Conservation (phyloP, 2,888 invertebrate species). For the Drosophila pegasa region DNA sequence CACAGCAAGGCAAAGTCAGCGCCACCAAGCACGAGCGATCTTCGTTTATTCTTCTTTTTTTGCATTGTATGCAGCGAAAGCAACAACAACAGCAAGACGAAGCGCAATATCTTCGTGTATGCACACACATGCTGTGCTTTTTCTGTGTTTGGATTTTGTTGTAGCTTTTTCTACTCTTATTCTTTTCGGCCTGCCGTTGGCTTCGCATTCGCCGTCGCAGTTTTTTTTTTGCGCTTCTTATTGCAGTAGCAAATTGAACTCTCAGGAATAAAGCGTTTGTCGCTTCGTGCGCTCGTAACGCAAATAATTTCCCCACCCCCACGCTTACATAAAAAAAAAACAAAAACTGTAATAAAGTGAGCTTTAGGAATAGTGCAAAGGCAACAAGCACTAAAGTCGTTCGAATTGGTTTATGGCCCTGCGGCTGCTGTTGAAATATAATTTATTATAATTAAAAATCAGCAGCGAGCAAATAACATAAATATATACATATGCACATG, state of each 20-base stretch:
- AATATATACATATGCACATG: slow-evolving; percentile 13
- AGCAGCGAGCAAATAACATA: slow-evolving; percentile 55
- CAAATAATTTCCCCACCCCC: slow-evolving; percentile 28
- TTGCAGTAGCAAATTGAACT: slow-evolving; percentile 78
- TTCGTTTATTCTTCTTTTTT: slow-evolving; percentile 52
- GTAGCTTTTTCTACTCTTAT: slow-evolving; percentile 49
- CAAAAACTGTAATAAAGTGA: slow-evolving; percentile 27
- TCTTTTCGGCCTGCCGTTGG: slow-evolving; percentile 53
- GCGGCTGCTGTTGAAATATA: slow-evolving; percentile 52
- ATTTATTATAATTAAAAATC: slow-evolving; percentile 68
- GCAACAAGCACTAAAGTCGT: slow-evolving; percentile 52
- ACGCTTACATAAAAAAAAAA: slow-evolving; percentile 45
- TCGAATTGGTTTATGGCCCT: slow-evolving; percentile 50
- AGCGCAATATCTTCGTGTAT: slow-evolving; percentile 65
- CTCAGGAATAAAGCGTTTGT: slow-evolving; percentile 78
- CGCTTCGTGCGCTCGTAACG: slow-evolving; percentile 53
- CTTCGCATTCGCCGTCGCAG: slow-evolving; percentile 33
- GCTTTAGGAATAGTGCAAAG: slow-evolving; percentile 39
- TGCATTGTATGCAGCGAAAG: slow-evolving; percentile 62
- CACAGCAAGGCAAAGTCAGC: slow-evolving; percentile 35
- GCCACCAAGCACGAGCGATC: slow-evolving; percentile 57
- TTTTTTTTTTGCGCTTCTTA: slow-evolving; percentile 23
- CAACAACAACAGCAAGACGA: too few relatives aligned
- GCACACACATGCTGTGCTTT: slow-evolving; percentile 40
- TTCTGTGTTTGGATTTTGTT: slow-evolving; percentile 49